Percentiles rank a stretch among this genome's conserved stretches.
Conservation (phyloP, 1,140 invertebrate species). For the Chionoecetes opilio region DNA sequence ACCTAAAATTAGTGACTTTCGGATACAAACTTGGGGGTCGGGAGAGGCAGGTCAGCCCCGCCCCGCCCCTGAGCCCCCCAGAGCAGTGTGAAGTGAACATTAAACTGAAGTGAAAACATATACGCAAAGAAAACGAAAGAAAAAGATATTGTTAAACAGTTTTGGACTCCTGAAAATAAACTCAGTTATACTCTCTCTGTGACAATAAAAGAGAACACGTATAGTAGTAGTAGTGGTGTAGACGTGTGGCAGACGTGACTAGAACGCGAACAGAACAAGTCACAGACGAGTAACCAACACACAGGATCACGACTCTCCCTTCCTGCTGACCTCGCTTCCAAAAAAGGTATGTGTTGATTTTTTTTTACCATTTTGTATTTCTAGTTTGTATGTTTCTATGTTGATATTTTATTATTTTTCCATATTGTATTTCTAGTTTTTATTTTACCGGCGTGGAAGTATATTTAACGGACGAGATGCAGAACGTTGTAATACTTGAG, state of each 20-base stretch:
- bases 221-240: not conserved
- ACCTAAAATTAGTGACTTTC: not conserved
- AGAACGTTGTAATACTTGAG: no score
- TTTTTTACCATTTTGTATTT: no score
- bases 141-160: not conserved
- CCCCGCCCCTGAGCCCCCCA: not conserved
- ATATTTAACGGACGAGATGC: no score
- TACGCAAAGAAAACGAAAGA: not conserved
- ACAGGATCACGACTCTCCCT: not conserved
- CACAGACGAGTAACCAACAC: not conserved
- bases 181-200: not conserved
- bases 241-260: not conserved
- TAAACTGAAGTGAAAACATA: not conserved
- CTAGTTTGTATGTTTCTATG: no score
- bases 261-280: not conserved
- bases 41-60: not conserved
- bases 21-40: not conserved
- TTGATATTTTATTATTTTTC: not conserved
- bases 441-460: no score
- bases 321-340: slow-evolving; percentile 15
- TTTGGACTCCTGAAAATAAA: not conserved
- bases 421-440: no score
- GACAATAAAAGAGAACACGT: no score
- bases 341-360: not conserved
- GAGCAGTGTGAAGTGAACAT: not conserved